phyloP scores from a whole-genome alignment of 2,888 invertebrate species.

The Herminia tarsipennalis region DNA sequence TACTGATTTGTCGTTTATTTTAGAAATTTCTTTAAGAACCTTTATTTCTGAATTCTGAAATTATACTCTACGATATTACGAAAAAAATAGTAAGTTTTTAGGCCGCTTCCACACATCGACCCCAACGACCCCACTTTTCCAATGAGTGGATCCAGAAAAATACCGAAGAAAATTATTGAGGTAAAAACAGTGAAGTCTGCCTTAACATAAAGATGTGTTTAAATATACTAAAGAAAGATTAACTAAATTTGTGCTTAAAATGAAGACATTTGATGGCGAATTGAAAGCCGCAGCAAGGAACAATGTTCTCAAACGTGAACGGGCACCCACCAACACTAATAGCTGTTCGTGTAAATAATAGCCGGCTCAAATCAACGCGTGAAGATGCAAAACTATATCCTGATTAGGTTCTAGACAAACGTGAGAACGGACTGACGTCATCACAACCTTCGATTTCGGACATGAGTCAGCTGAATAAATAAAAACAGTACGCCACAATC shows the following conservation, averaged over 20 bases:
- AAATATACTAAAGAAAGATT: no score
- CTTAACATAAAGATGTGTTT: no score
- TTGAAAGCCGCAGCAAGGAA: not conserved
- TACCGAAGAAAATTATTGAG: no score
- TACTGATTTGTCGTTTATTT: no score
- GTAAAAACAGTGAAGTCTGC: no score
- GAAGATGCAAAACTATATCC: constrained; percentile 34
- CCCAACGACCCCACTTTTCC: no score
- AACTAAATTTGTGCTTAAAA: not conserved
- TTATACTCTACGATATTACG: no score
- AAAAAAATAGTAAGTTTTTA: no score
- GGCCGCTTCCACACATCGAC: no score
- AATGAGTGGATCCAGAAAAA: no score
- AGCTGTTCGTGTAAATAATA: constrained; percentile 12
- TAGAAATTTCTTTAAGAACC: no score
- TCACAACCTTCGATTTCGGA: constrained; percentile 29
- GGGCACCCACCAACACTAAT: not conserved
- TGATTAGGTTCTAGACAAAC: constrained; percentile 22
- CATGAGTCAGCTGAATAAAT: constrained; percentile 37
- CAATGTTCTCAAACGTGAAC: not conserved
- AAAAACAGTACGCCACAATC: constrained; percentile 18
- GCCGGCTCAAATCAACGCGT: constrained; percentile 31
- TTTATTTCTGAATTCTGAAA: no score
- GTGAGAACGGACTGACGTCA: constrained; percentile 35
- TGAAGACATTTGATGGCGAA: not conserved